These are phyloP conservation scores for Melieria omissa DNA, from an alignment of 2,888 invertebrate genomes.

Conservation along the genomic window DNA sequence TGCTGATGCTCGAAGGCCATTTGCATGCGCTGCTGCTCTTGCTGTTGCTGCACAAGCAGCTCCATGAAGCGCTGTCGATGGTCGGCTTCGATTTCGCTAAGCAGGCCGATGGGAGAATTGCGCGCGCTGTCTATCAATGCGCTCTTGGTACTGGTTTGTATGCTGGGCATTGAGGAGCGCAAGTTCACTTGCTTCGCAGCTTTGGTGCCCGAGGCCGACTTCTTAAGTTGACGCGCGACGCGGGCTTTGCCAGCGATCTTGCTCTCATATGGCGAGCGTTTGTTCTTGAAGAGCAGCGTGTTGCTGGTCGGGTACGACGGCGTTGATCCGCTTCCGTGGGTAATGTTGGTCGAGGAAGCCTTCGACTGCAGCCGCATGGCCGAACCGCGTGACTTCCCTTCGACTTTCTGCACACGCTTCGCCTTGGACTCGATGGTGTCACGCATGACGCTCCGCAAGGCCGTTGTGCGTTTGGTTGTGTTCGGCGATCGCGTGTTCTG, in stretches of 20 bases:
- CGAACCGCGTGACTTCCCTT: slow-evolving; percentile 46
- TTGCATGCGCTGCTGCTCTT: slow-evolving; percentile 73
- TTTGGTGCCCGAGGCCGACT: slow-evolving; percentile 23
- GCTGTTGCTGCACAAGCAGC: slow-evolving; percentile 73
- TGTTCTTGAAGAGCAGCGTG: slow-evolving; percentile 31
- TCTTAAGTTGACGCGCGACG: slow-evolving; percentile 41
- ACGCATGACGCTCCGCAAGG: slow-evolving; percentile 48
- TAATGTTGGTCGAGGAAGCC: slow-evolving; percentile 13
- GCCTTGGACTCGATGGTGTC: slow-evolving; percentile 63
- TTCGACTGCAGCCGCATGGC: slow-evolving; percentile 20
- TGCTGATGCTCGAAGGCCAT: slow-evolving; percentile 76
- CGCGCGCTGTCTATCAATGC: background rate
- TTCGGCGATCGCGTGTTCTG: slow-evolving; percentile 24
- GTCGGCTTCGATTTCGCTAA: slow-evolving; percentile 69
- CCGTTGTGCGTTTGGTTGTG: slow-evolving; percentile 18
- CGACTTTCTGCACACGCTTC: slow-evolving; percentile 58
- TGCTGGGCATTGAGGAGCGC: slow-evolving; percentile 21
- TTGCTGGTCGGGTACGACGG: slow-evolving; percentile 5
- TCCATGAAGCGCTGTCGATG: slow-evolving; percentile 74
- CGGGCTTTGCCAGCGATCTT: slow-evolving; percentile 40
- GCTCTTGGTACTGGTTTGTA: slow-evolving; percentile 14
- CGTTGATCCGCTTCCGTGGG: background rate
- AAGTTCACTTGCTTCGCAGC: slow-evolving; percentile 34
- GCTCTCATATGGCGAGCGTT: slow-evolving; percentile 44
- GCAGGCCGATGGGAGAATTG: background rate